A percentile compares a stretch with the other conserved stretches of the same genome.
These are phyloP conservation scores for Speoplatyrhinus poulsoni DNA, from an alignment of 2,113 vertebrate genomes.

Conservation along the genomic window DNA sequence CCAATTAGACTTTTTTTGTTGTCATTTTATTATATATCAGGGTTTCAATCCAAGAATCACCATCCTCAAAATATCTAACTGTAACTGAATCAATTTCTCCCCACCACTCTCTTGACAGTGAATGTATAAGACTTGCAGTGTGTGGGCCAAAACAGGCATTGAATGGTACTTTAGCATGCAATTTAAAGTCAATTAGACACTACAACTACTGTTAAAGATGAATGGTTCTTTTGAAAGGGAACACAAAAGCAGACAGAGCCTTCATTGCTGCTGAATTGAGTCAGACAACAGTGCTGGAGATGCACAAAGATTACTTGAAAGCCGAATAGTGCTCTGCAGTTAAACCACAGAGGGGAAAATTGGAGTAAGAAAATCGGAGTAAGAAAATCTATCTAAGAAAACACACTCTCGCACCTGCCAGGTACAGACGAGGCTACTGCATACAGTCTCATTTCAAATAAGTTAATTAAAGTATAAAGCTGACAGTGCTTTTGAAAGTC, in stretches of 20 bases:
- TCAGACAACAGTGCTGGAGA: slow-evolving; percentile 43
- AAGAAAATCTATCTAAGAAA: slow-evolving; percentile 24
- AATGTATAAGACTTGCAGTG: slow-evolving; percentile 21
- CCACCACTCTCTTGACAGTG: slow-evolving; percentile 13
- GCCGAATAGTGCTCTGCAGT: slow-evolving; percentile 8
- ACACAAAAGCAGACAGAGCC: slow-evolving; percentile 47
- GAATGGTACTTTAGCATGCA: slow-evolving; percentile 46
- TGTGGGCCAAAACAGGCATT: slow-evolving; percentile 31
- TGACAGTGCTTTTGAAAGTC: slow-evolving; percentile 14
- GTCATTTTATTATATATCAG: too few species aligned
- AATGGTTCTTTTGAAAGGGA: slow-evolving; percentile 54
- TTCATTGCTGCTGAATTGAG: slow-evolving; percentile 33
- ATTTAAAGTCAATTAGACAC: slow-evolving; percentile 55
- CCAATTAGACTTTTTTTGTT: too few species aligned
- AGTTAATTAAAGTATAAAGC: slow-evolving; percentile 30
- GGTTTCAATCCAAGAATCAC: too few species aligned
- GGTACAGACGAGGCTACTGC: neutral
- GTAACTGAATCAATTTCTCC: too few species aligned
- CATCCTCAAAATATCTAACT: too few species aligned
- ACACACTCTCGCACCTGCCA: slow-evolving; percentile 16
- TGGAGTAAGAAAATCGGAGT: slow-evolving; percentile 24
- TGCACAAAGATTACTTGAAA: slow-evolving; percentile 48
- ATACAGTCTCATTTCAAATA: slow-evolving; percentile 23
- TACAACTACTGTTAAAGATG: slow-evolving; percentile 59
- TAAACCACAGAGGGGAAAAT: slow-evolving; percentile 7